Percentiles rank a stretch among this genome's conserved stretches.
These are phyloP conservation scores for Labeo calbasu DNA, from an alignment of 2,797 vertebrate species.

Conservation along the genomic window DNA sequence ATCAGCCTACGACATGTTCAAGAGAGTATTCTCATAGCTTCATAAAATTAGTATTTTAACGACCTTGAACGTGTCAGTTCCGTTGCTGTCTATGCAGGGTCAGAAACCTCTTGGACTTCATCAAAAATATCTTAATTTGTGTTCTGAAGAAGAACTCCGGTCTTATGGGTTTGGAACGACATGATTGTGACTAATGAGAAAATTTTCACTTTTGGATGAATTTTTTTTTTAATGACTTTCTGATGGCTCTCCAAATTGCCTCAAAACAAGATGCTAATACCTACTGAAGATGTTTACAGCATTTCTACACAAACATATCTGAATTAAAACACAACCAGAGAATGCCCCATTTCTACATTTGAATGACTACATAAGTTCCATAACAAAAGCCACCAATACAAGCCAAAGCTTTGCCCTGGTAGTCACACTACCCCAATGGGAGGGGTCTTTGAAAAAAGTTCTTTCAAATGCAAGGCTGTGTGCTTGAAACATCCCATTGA, in stretches of 20 bases:
- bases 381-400: conserved; percentile 5
- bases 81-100: no score
- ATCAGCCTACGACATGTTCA: no score
- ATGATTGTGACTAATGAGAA: no score
- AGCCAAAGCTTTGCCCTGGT: background rate
- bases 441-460: background rate
- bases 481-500: conserved; percentile 31
- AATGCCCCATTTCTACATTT: background rate
- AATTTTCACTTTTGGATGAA: no score
- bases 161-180: no score
- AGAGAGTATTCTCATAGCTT: no score
- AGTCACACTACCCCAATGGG: background rate
- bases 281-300: background rate
- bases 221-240: background rate
- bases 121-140: no score
- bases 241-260: background rate
- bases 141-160: no score
- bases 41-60: no score
- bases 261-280: background rate
- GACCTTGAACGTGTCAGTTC: no score
- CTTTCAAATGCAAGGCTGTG: background rate
- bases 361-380: conserved; percentile 9
- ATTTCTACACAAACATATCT: background rate
- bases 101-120: no score
- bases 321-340: background rate